Conservation (phyloP, 2,797 vertebrate species). For the Cephalopachus bancanus region DNA sequence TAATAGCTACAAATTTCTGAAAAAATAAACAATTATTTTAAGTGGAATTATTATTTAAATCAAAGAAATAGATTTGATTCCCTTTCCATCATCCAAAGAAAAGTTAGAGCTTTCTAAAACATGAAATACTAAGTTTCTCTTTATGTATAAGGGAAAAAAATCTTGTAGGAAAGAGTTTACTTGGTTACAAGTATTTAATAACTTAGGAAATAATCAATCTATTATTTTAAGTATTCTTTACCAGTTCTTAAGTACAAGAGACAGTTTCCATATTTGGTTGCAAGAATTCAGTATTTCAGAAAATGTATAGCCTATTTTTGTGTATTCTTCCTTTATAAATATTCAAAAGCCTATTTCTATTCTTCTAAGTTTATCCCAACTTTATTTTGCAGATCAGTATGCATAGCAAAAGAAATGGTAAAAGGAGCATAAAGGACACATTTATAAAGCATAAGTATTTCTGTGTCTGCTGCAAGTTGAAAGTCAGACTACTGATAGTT, state of each 20-base stretch:
- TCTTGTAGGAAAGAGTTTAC: conserved; percentile 44
- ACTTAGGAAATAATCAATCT: conserved; percentile 47
- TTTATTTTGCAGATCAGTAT: conserved; percentile 66
- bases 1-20: background rate
- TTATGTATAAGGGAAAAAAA: background rate
- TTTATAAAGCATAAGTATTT: conserved; percentile 58
- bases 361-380: conserved; percentile 69
- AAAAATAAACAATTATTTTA: conserved; percentile 38
- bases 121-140: conserved; percentile 43
- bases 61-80: conserved; percentile 8
- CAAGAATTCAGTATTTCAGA: conserved; percentile 58
- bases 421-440: conserved; percentile 61
- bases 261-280: conserved; percentile 31
- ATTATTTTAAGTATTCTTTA: conserved; percentile 54
- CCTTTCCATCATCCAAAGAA: conserved; percentile 1
- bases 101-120: conserved; percentile 55
- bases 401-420: conserved; percentile 66
- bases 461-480: conserved; percentile 60
- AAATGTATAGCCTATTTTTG: conserved; percentile 69
- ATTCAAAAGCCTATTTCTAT: conserved; percentile 68
- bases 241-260: conserved; percentile 50
- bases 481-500: conserved; percentile 56
- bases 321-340: conserved; percentile 70
- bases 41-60: conserved; percentile 29
- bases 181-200: conserved; percentile 56